Conservation (phyloP, 2,888 invertebrate genomes). For the Dynastes hyllus region DNA sequence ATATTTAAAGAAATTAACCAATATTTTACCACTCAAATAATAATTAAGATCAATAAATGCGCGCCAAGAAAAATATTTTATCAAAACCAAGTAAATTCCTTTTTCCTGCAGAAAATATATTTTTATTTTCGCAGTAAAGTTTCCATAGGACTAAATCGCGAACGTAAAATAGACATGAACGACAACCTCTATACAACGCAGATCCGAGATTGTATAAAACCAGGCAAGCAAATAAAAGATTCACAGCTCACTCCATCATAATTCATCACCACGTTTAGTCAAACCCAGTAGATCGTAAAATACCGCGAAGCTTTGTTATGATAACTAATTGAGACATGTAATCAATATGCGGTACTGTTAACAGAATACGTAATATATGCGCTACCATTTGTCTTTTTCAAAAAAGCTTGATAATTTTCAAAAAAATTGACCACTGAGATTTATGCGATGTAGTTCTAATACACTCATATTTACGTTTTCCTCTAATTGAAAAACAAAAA, state of each 20-base stretch:
- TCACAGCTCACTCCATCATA: constrained; percentile 3
- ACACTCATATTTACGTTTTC: not conserved
- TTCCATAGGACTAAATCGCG: too few species aligned
- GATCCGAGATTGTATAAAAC: too few species aligned
- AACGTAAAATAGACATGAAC: too few species aligned
- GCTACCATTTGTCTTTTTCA: constrained; percentile 3
- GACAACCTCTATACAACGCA: too few species aligned
- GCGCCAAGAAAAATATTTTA: too few species aligned
- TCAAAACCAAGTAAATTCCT: too few species aligned
- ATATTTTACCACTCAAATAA: too few species aligned
- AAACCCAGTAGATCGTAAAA: constrained; percentile 14
- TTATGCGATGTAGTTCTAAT: not conserved
- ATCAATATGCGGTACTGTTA: constrained; percentile 11
- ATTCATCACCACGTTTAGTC: constrained; percentile 22
- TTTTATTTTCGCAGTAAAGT: too few species aligned
- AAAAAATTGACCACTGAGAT: not conserved
- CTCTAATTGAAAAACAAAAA: too few species aligned
- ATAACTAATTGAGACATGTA: constrained; percentile 31
- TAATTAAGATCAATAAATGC: too few species aligned
- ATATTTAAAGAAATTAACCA: too few species aligned
- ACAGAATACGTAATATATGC: constrained; percentile 6
- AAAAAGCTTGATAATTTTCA: not conserved
- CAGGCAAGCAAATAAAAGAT: constrained; percentile 7
- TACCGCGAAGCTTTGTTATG: constrained; percentile 16
- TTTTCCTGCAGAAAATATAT: too few species aligned